Base-by-base conservation (phyloP, 2,888 invertebrate genomes). In the Abrostola triplasia region DNA sequence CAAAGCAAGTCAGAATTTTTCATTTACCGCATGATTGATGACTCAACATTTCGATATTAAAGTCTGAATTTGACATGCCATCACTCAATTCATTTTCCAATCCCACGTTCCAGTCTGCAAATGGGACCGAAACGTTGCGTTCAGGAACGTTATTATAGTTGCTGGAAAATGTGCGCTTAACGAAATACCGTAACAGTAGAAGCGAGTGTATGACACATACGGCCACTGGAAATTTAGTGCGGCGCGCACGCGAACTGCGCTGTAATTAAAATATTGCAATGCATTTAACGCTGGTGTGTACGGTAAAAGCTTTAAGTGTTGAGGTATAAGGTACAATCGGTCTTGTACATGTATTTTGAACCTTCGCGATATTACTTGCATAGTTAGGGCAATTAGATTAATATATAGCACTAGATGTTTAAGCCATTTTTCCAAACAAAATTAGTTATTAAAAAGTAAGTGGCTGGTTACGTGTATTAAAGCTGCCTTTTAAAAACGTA, bases 241-340 rank as follows among this genome's bases (percentile, higher is more conserved):
- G 74, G 65, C 64, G 70, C 64, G 73, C 76, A 79, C 75, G 59
- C 61, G 61, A 36, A 57, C 63, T 41, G 65, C 57, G 62, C 48
- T 35, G 77, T 78, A 82, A 84, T 85, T 82, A 82, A 80, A 79
- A 77, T 80, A 78, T 77, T 77, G 77, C 73, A 76, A 71, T 66
- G 75, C 67, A 76, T 82, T 82, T 77, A 81, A 53, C 75, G 58
- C 68, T 77, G 53, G 12, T 70, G 47, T 75, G 60, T 53, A 76
- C 56, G 11, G 58, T 73, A 51, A 66, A 65, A 58, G 41, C 59
- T 56, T 48, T 36, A 12, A 36, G 8, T 12, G 24, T 40, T 51
- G 12, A 7, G 9, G 49, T 60, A 11, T 35, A 38, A 58, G 35
- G 5, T 7, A 49, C 0, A 47, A n/a, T 35, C 50, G 7, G 6